Conservation (phyloP, 2,888 invertebrate species). For the Altica lythri region DNA sequence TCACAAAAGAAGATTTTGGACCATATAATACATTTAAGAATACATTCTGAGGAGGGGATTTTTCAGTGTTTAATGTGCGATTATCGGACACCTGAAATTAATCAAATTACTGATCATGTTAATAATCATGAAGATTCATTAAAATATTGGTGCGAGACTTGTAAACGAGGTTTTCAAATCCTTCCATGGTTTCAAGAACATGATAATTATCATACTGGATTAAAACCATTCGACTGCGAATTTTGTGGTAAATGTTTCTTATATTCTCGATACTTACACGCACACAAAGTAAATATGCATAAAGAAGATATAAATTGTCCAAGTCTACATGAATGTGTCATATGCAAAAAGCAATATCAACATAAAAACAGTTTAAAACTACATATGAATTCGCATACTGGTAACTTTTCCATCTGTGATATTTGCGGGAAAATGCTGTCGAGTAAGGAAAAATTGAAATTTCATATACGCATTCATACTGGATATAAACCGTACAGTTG, state of each 20-base stretch:
- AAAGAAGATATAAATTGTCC: slow-evolving; percentile 47
- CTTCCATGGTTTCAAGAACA: slow-evolving; percentile 63
- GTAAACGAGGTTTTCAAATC: slow-evolving; percentile 63
- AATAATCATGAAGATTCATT: slow-evolving; percentile 51
- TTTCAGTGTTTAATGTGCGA: slow-evolving; percentile 55
- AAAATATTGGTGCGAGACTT: slow-evolving; percentile 62
- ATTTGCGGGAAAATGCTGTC: slow-evolving; percentile 64
- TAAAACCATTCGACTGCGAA: slow-evolving; percentile 61
- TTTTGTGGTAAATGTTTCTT: slow-evolving; percentile 62
- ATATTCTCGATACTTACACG: slow-evolving; percentile 53
- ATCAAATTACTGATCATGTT: slow-evolving; percentile 52
- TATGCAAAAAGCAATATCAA: slow-evolving; percentile 56
- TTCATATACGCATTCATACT: slow-evolving; percentile 53
- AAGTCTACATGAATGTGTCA: slow-evolving; percentile 53
- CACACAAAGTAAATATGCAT: slow-evolving; percentile 54
- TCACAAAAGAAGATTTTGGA: slow-evolving; percentile 53
- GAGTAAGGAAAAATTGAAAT: slow-evolving; percentile 61
- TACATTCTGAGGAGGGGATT: slow-evolving; percentile 50
- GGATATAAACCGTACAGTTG: slow-evolving; percentile 55
- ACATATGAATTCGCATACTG: slow-evolving; percentile 60
- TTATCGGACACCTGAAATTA: slow-evolving; percentile 48
- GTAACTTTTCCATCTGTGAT: slow-evolving; percentile 62
- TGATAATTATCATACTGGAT: slow-evolving; percentile 63
- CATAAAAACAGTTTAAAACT: slow-evolving; percentile 55
- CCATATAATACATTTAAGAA: slow-evolving; percentile 51